Percentiles rank a stretch among this genome's conserved stretches.
phyloP scores from a whole-genome alignment of 2,888 invertebrate genomes.

The Desoria tigrina region DNA sequence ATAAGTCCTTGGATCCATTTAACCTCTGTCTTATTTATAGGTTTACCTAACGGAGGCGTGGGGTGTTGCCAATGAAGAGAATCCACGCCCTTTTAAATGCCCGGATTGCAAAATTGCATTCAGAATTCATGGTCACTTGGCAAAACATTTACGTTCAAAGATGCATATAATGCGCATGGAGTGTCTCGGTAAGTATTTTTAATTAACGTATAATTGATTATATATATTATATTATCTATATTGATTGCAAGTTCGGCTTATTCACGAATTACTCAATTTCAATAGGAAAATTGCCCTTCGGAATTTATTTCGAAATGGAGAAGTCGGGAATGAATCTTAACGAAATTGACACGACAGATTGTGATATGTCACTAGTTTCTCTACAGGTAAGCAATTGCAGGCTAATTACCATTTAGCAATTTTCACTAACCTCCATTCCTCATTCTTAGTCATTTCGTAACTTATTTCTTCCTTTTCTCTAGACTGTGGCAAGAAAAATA shows the following conservation, averaged over 20 bases:
- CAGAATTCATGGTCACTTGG: constrained; percentile 92
- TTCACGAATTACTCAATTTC: too few species aligned
- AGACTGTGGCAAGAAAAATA: constrained; percentile 51
- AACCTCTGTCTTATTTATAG: constrained; percentile 19
- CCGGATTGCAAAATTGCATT: constrained; percentile 94
- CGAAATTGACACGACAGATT: constrained; percentile 94
- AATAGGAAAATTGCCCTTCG: constrained; percentile 77
- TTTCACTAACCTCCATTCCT: neutral
- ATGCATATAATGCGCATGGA: constrained; percentile 94
- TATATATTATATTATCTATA: too few species aligned
- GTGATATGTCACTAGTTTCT: constrained; percentile 89
- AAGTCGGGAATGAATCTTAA: constrained; percentile 84
- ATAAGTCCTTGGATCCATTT: too few species aligned
- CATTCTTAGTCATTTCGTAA: neutral
- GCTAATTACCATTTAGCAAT: neutral
- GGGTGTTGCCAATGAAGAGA: constrained; percentile 69
- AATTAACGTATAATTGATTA: neutral
- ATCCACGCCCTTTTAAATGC: constrained; percentile 95
- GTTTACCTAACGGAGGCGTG: constrained; percentile 51
- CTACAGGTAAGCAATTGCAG: constrained; percentile 69
- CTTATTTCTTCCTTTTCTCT: constrained; percentile 12
- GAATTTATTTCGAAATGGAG: constrained; percentile 91
- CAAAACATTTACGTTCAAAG: constrained; percentile 93
- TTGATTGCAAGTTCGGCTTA: too few species aligned
- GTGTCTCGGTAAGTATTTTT: constrained; percentile 74